Evolutionary conservation across 1,140 invertebrate species (phyloP).

Genomic region (Ceratina calcarata): DNA sequence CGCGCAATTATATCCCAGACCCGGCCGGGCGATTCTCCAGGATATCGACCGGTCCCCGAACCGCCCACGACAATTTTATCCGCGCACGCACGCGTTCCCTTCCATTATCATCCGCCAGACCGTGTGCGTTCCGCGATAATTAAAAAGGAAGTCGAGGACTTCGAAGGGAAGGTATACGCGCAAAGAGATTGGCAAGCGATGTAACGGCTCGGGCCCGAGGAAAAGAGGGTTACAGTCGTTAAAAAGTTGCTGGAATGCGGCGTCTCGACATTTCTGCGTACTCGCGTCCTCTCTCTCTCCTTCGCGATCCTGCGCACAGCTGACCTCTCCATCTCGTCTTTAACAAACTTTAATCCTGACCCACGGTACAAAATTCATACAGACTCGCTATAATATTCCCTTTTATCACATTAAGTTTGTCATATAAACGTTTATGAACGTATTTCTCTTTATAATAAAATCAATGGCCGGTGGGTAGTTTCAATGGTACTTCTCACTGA

Average conservation of each 20-base stretch:
- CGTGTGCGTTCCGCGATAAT: constrained; percentile 16
- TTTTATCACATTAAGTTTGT: too few species aligned
- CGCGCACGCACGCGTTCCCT: not conserved
- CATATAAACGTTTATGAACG: too few species aligned
- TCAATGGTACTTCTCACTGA: not conserved
- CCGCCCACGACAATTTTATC: not conserved
- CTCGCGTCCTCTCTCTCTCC: constrained; percentile 9
- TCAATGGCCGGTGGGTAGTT: too few species aligned
- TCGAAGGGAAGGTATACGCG: not conserved
- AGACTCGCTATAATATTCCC: too few species aligned
- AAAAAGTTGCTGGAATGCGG: constrained; percentile 55
- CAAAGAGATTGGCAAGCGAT: not conserved
- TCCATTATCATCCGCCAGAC: not conserved
- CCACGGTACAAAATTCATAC: too few species aligned
- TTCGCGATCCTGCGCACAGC: not conserved
- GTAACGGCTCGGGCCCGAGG: constrained; percentile 26
- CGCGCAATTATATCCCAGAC: not conserved
- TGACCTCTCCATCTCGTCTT: too few species aligned
- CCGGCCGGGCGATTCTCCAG: not conserved
- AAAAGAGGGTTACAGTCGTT: constrained; percentile 55
- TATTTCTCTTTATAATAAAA: too few species aligned
- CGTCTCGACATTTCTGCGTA: constrained; percentile 51
- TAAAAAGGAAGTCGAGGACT: not conserved
- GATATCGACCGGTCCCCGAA: constrained; percentile 18
- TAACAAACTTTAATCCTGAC: too few species aligned